These are phyloP conservation scores for Tautogolabrus adspersus DNA, from an alignment of 2,113 vertebrate species.

Conservation along the genomic window DNA sequence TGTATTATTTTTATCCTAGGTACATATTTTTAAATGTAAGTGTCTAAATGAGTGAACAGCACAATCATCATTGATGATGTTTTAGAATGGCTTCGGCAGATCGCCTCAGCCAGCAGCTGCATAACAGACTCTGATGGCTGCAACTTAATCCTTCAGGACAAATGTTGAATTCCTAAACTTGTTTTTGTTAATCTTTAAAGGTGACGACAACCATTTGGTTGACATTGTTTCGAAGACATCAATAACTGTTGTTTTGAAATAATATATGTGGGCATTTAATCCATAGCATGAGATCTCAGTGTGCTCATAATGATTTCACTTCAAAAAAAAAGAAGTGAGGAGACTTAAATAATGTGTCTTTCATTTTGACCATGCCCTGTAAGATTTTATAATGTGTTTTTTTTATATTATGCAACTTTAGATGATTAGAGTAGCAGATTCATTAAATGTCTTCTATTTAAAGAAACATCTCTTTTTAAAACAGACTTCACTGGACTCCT, in stretches of 20 bases:
- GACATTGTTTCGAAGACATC: too few species aligned
- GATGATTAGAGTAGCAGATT: too few species aligned
- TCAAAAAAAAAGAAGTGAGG: background rate
- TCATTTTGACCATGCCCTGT: slow-evolving; percentile 71
- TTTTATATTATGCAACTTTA: background rate
- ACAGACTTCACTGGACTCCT: background rate
- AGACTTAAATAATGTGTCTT: background rate
- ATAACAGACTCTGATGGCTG: background rate
- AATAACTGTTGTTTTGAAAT: too few species aligned
- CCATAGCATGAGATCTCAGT: too few species aligned
- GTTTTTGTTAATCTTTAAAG: background rate
- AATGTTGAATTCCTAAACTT: background rate
- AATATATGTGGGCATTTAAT: too few species aligned
- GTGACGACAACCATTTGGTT: too few species aligned
- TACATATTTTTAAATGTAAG: background rate
- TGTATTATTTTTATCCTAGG: background rate
- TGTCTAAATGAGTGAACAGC: background rate
- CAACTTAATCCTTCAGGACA: background rate
- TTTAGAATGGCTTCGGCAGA: too few species aligned
- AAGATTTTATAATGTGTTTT: background rate
- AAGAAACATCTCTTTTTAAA: too few species aligned
- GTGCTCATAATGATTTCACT: background rate
- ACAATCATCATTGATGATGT: too few species aligned
- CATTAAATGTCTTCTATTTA: too few species aligned
- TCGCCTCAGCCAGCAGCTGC: background rate